These are phyloP conservation scores for Drosophila anceps DNA, from an alignment of 2,888 invertebrate species.

Conservation along the genomic window DNA sequence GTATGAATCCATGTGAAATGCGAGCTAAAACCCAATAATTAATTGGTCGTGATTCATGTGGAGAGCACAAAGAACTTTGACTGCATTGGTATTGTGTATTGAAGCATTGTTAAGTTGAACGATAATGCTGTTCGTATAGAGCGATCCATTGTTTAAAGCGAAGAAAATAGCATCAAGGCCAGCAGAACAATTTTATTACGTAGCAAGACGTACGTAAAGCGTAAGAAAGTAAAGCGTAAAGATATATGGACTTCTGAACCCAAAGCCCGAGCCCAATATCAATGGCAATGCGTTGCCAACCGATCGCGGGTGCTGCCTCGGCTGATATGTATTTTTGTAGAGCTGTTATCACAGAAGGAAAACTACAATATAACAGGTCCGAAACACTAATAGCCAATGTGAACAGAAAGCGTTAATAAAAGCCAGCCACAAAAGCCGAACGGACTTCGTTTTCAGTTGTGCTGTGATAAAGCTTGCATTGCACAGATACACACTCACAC, in stretches of 20 bases:
- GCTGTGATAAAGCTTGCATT: constrained; percentile 69
- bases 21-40: constrained; percentile 1
- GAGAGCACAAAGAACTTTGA: constrained; percentile 29
- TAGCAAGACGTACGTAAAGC: constrained; percentile 50
- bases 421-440: constrained; percentile 45
- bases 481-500: constrained; percentile 30
- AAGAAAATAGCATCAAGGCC: constrained; percentile 24
- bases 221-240: constrained; percentile 49
- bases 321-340: constrained; percentile 6
- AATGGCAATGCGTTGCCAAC: constrained; percentile 60
- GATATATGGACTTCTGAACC: constrained; percentile 74
- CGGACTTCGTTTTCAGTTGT: constrained; percentile 57
- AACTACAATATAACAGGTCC: constrained; percentile 67
- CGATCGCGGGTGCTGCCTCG: constrained; percentile 44
- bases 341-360: constrained; percentile 71
- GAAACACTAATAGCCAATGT: constrained; percentile 72
- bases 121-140: constrained; percentile 42
- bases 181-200: constrained; percentile 51
- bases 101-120: constrained; percentile 39
- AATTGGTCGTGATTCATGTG: constrained; percentile 40
- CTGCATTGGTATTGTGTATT: not conserved
- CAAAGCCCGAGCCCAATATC: constrained; percentile 22
- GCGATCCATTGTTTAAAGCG: constrained; percentile 49
- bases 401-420: constrained; percentile 46
- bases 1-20: not conserved